Evolutionary conservation across 37 sponge, comb jelly and placozoan species (phyloP).

Genomic region (Axinella damicornis): DNA sequence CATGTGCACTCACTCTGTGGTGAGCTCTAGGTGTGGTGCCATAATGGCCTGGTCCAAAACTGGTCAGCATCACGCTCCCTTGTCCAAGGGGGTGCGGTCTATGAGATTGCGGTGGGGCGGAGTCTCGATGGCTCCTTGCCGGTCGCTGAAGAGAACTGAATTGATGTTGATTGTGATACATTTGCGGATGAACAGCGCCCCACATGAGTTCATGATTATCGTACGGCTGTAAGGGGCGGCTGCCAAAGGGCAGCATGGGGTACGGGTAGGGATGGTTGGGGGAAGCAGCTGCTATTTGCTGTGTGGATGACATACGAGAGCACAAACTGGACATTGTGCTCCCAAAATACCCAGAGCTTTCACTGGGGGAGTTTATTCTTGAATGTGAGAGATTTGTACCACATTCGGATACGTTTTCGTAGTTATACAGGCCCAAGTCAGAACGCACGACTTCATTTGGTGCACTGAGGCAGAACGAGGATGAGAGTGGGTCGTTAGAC

Average conservation of each 20-base stretch:
- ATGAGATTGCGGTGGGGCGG: background rate
- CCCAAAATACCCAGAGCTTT: conserved; percentile 59
- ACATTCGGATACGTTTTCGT: background rate
- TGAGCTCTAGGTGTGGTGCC: conserved; percentile 20
- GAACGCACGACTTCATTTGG: conserved; percentile 51
- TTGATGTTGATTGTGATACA: background rate
- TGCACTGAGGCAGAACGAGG: conserved; percentile 34
- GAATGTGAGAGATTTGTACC: conserved; percentile 13
- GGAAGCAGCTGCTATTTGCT: conserved; percentile 31
- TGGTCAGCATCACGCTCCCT: too few relatives aligned
- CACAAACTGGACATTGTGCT: conserved; percentile 57
- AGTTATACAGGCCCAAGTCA: conserved; percentile 59
- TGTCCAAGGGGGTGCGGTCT: too few relatives aligned
- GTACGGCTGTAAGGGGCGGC: background rate
- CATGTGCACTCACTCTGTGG: background rate
- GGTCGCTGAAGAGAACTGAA: conserved; percentile 32
- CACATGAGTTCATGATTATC: background rate
- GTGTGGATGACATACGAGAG: conserved; percentile 50
- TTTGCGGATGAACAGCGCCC: conserved; percentile 9
- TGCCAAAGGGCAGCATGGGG: background rate
- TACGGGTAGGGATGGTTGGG: background rate
- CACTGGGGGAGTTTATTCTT: conserved; percentile 54
- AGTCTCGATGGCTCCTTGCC: background rate
- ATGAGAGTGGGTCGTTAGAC: conserved; percentile 7
- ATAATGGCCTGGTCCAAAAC: conserved; percentile 1